phyloP scores from a whole-genome alignment of 2,888 invertebrate species.

The Drosophila recens region DNA sequence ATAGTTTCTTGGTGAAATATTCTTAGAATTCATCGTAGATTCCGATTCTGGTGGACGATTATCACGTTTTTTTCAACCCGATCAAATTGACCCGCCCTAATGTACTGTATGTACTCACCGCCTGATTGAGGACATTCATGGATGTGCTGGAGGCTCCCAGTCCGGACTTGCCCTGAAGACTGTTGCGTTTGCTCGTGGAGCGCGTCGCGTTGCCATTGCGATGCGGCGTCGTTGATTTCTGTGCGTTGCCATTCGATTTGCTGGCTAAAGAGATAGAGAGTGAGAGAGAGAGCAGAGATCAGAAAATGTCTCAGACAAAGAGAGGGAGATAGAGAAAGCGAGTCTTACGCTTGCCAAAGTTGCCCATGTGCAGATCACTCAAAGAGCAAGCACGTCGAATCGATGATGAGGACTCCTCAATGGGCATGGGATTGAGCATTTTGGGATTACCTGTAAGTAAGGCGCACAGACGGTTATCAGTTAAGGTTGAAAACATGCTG shows the following conservation, averaged over 20 bases:
- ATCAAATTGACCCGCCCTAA: too few relatives aligned
- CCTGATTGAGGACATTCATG: constrained; percentile 92
- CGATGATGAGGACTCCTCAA: constrained; percentile 82
- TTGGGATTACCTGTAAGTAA: constrained; percentile 84
- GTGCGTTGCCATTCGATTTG: constrained; percentile 78
- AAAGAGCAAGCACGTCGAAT: constrained; percentile 85
- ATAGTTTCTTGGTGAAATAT: too few relatives aligned
- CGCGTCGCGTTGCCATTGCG: constrained; percentile 81
- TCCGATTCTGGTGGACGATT: too few relatives aligned
- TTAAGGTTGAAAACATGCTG: constrained; percentile 50
- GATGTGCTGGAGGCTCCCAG: constrained; percentile 90
- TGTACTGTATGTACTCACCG: constrained; percentile 62
- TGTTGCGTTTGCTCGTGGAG: constrained; percentile 83
- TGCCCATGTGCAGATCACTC: constrained; percentile 85
- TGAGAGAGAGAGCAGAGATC: not conserved
- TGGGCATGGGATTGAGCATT: constrained; percentile 84
- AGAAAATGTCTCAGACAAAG: not conserved
- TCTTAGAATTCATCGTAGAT: too few relatives aligned
- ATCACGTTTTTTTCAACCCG: too few relatives aligned
- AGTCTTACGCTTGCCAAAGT: constrained; percentile 85
- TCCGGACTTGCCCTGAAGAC: constrained; percentile 82
- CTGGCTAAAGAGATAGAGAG: constrained; percentile 48
- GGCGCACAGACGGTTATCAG: constrained; percentile 39
- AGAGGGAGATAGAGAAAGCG: not conserved
- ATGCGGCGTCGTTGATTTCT: constrained; percentile 79